Evolutionary conservation across 2,888 invertebrate species (phyloP), one percentile per base, ranked within the genome.

Genomic region (Amphipoea oculea): DNA sequence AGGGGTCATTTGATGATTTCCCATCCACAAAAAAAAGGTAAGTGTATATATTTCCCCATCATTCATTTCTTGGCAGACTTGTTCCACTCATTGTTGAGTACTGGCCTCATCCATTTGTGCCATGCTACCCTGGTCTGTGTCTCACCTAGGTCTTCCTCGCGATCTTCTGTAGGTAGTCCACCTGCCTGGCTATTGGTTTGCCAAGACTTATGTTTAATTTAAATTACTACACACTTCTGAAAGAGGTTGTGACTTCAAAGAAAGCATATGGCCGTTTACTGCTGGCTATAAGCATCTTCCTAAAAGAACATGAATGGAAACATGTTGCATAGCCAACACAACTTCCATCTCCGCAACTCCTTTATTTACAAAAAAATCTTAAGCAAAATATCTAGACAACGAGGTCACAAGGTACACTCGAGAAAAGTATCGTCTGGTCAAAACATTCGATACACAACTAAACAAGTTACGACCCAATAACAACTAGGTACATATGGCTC

Each of bases 401-500:
- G 63, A 81, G 73, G 72, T 73, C 65, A 48, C 45, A 68, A 57
- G 20, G 67, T 62, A 75, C 62, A 45, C 23, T 78, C 23, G 45
- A 69, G 63, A 68, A 82, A 81, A 75, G 70, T 54, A 72, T 54
- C 65, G 68, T 84, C 69, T 69, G 54, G 54, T 68, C 45, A 29
- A 57, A 76, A 65, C 54, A 68, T 68, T 29, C 65, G 54, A 68
- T 17, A 76, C 40, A 68, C 73, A 40, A n/a, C 14, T 12, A 17
- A 71, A 57, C 40, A 60, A 76, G 45, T 80, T 54, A 68, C 51
- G 29, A 73, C 40, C 29, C 29, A 69, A 63, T 76, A 70, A 72
- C 42, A 51, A 60, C 51, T 60, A 60, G 0, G 14, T 51, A 17
- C 3, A 29, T 63, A 40, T 7, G 36, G 29, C 20, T 29, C 29